Base-by-base conservation (phyloP, 2,888 invertebrate genomes). In the Zeuzera pyrina region DNA sequence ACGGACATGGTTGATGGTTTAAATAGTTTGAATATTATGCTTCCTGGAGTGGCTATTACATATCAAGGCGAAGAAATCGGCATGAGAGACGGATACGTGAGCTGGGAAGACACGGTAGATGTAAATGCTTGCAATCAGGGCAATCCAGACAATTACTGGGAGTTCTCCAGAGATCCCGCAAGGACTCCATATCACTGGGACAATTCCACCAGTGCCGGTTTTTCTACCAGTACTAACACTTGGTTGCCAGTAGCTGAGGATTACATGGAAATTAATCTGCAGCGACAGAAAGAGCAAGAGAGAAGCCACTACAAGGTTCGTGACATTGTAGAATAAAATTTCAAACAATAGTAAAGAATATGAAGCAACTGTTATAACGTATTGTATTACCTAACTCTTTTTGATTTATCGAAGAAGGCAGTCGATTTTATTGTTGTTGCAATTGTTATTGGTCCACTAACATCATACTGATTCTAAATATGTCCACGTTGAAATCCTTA, bases 31-130 rank as follows among this genome's bases (percentile, higher is more conserved):
- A 85, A 87, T 36, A 79, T 91, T 54, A 61, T 91, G 8, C 69
- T 95, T 13, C 93, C 93, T 0, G 94, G 94, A 19, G 88, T 90
- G 0, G 86, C 90, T 0, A 86, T 93, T n/a, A 89, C 91, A 1
- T 94, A 94, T 67, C 92, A 94, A 50, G 94, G 93, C 0, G 92
- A 93, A 50, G 92, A 93, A 60, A 88, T 93, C 14, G 92, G 90
- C 1, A 90, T 92, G 90, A 65, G 71, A 21, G 87, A 91, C 43
- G 86, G 85, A 1, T 64, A 60, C 36, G 79, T 88, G 32, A 77
- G 85, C 39, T 88, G 81, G 69, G 70, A 84, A 3, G 84, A 88
- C 33, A 87, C 87, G 0, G 69, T 85, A 0, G 89, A 88, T 45
- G 83, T 87, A 0, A 74, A 78, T 15, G 88, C 87, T 1, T 72